Evolutionary conservation across 1,140 invertebrate species (phyloP), one percentile per base, ranked within the genome.

Genomic region (Forficula auricularia): DNA sequence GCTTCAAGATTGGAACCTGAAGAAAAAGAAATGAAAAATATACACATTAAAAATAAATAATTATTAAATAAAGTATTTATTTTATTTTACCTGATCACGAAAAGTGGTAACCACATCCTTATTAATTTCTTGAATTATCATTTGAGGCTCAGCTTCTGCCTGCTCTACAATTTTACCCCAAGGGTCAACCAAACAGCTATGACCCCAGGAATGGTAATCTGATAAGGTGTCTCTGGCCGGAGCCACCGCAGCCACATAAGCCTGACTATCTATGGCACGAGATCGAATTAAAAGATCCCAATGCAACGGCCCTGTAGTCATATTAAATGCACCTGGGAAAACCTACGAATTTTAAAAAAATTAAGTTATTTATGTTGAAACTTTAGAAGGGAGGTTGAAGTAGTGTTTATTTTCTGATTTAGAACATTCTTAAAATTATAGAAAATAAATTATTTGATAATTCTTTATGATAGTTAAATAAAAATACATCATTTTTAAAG

Each of bases 241-340:
- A 27, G 79, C 80, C 34, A 79, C 70, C 8, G 71, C 70, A 16
- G 74, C 75, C 18, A 83, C 75, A 61, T 70, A 83, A 16, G 85
- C 61, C 61, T 90, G 89, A 61, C 90, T 87, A 61, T 96, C 90
- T 31, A 82, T 69, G 16, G 92, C 89, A 39, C 90, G 66, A 0
- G 73, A 67, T 34, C 82, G 68, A 46, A 76, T 72, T 3, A 96
- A 62, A 2, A 94, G 60, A 52, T 90, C 82, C 89, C 89, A 96
- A 58, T 95, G 90, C 9, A 82, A 60, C 1, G 88, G 88, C 0
- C 91, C 91, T 1, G 90, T 95, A 9, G 84, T 92, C 79, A 90
- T 85, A 61, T 92, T 95, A 57, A 95, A 96, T 10, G 89, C 89
- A 35, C 78, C 87, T n/a, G 89, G 89, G 61, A 90, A 94, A 8